Evolutionary conservation across 2,888 invertebrate species (phyloP).

Genomic region (Argyresthia goedartella): DNA sequence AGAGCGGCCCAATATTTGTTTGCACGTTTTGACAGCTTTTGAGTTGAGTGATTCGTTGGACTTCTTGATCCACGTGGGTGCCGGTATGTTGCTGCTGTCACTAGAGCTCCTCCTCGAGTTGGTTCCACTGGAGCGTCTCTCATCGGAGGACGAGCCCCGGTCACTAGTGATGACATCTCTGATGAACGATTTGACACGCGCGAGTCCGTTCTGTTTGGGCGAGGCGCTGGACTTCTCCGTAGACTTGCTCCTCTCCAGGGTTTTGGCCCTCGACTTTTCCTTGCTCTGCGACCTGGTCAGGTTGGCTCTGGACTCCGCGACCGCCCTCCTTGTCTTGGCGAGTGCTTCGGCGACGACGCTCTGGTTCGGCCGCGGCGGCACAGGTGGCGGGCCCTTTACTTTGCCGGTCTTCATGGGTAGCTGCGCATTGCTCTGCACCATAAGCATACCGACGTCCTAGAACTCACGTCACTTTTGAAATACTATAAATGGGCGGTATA

Average conservation of each 20-base stretch:
- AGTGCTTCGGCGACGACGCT: conserved; percentile 80
- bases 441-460: conserved; percentile 46
- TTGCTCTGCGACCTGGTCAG: conserved; percentile 45
- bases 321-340: conserved; percentile 73
- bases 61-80: conserved; percentile 41
- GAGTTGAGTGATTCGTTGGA: conserved; percentile 59
- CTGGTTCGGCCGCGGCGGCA: conserved; percentile 84
- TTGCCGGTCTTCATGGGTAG: conserved; percentile 57
- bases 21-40: conserved; percentile 62
- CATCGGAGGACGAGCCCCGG: conserved; percentile 61
- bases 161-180: conserved; percentile 62
- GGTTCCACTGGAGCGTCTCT: conserved; percentile 53
- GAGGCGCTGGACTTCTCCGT: conserved; percentile 40
- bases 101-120: conserved; percentile 60
- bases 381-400: conserved; percentile 79
- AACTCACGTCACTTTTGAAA: conserved; percentile 37
- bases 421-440: conserved; percentile 71
- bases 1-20: conserved; percentile 63
- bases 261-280: conserved; percentile 42
- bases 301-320: conserved; percentile 58
- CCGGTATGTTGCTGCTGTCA: conserved; percentile 51
- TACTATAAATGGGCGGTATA: conserved; percentile 62
- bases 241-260: conserved; percentile 45
- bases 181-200: conserved; percentile 64
- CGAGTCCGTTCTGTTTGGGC: conserved; percentile 61